These are phyloP conservation scores for Orussus abietinus DNA, from an alignment of 1,140 invertebrate genomes.

Conservation along the genomic window DNA sequence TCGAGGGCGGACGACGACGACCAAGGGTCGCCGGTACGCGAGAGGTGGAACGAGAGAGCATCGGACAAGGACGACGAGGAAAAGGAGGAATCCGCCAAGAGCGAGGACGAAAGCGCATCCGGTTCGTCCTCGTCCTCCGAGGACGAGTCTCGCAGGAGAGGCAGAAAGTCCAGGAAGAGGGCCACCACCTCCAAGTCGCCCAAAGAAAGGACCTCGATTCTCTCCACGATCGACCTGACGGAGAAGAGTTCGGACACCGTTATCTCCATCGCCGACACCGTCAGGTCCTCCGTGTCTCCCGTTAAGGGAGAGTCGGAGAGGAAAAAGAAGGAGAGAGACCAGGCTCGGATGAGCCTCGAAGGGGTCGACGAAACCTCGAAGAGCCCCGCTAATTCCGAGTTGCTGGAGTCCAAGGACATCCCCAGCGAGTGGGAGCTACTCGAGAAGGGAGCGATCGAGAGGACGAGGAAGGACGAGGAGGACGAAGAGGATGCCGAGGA, in stretches of 20 bases:
- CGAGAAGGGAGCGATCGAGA: background rate
- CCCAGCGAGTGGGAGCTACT: too few species aligned
- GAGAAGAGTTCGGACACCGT: slow-evolving; percentile 19
- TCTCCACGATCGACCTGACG: slow-evolving; percentile 13
- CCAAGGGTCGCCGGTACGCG: too few species aligned
- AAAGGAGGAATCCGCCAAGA: slow-evolving; percentile 1
- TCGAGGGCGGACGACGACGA: too few species aligned
- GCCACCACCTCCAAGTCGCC: too few species aligned
- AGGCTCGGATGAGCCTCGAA: too few species aligned
- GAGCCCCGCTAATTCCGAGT: too few species aligned
- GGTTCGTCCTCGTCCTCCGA: too few species aligned
- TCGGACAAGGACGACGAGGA: slow-evolving; percentile 4
- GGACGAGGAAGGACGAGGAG: slow-evolving; percentile 7
- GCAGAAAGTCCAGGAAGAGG: background rate
- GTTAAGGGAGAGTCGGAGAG: slow-evolving; percentile 8
- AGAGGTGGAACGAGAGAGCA: too few species aligned
- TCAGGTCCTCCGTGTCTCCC: slow-evolving; percentile 11
- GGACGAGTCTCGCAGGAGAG: too few species aligned
- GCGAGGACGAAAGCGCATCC: background rate
- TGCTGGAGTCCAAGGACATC: too few species aligned
- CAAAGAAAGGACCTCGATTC: background rate
- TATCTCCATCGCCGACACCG: slow-evolving; percentile 14
- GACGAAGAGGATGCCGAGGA: slow-evolving; percentile 3
- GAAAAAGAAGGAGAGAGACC: slow-evolving; percentile 1
- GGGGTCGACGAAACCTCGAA: too few species aligned